phyloP scores from a whole-genome alignment of 2,113 vertebrate genomes.

The Astur gentilis region DNA sequence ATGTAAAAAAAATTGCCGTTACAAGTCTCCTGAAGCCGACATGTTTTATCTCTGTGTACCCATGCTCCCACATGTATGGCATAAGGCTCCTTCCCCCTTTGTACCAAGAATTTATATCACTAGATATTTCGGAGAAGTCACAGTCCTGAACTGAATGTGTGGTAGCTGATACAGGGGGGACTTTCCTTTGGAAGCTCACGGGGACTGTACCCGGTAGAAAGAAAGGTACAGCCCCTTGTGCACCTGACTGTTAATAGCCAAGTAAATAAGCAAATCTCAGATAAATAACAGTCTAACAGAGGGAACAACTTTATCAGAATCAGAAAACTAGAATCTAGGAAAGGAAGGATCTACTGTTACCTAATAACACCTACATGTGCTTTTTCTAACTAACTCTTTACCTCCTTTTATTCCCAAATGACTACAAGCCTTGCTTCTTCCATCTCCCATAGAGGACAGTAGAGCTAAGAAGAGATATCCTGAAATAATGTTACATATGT shows the following conservation, averaged over 20 bases:
- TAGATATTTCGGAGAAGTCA: background rate
- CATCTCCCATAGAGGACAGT: background rate
- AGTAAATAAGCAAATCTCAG: background rate
- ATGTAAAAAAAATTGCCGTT: background rate
- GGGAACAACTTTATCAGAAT: background rate
- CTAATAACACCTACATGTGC: background rate
- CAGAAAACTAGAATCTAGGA: background rate
- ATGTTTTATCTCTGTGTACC: conserved; percentile 22
- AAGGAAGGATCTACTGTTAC: background rate
- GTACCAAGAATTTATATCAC: conserved; percentile 37
- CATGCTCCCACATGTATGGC: background rate
- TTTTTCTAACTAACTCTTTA: background rate
- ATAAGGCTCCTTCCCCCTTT: background rate
- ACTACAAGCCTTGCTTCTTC: background rate
- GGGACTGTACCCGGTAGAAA: background rate
- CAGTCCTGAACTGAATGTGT: background rate
- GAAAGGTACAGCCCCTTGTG: background rate
- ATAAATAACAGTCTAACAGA: background rate
- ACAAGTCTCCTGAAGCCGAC: background rate
- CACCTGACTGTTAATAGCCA: background rate
- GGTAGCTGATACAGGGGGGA: background rate
- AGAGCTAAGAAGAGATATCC: background rate
- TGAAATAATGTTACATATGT: background rate
- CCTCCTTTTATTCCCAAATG: background rate
- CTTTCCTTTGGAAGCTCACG: background rate